Evolutionary conservation across 1,140 invertebrate species (phyloP).

Genomic region (Aleiodes sp.): DNA sequence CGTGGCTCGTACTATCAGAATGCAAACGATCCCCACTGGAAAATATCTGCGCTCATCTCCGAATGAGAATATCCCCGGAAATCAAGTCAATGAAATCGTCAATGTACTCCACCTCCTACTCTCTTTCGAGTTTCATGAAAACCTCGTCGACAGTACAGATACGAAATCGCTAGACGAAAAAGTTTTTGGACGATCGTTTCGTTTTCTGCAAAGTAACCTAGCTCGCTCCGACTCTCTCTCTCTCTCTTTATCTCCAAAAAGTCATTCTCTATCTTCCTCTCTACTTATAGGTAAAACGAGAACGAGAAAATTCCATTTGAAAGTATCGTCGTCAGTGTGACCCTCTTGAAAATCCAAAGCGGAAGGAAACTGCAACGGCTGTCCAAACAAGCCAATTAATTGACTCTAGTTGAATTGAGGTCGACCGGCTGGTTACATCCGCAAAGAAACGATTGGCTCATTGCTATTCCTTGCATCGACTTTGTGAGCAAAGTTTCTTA

Average conservation of each 20-base stretch:
- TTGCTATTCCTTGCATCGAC: constrained; percentile 21
- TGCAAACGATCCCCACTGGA: constrained; percentile 3
- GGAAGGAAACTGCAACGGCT: constrained; percentile 16
- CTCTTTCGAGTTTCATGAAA: background rate
- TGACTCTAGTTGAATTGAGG: constrained; percentile 12
- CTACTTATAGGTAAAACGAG: constrained; percentile 3
- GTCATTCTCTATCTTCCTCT: background rate
- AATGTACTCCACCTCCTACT: background rate
- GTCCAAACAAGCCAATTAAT: constrained; percentile 28
- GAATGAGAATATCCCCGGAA: constrained; percentile 10
- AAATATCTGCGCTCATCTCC: constrained; percentile 1
- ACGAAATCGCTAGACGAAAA: constrained; percentile 11
- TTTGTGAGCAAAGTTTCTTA: constrained; percentile 7
- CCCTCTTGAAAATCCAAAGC: constrained; percentile 24
- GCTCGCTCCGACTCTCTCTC: background rate
- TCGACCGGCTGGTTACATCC: constrained; percentile 11
- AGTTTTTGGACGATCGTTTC: constrained; percentile 14
- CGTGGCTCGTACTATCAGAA: background rate
- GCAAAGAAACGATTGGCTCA: constrained; percentile 21
- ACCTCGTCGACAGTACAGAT: background rate
- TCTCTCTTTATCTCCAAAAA: background rate
- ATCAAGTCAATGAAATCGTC: background rate
- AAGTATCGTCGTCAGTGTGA: constrained; percentile 22
- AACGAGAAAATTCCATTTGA: constrained; percentile 18
- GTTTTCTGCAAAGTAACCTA: constrained; percentile 3